Conservation (phyloP, 2,797 vertebrate species). For the Manis pentadactyla region DNA sequence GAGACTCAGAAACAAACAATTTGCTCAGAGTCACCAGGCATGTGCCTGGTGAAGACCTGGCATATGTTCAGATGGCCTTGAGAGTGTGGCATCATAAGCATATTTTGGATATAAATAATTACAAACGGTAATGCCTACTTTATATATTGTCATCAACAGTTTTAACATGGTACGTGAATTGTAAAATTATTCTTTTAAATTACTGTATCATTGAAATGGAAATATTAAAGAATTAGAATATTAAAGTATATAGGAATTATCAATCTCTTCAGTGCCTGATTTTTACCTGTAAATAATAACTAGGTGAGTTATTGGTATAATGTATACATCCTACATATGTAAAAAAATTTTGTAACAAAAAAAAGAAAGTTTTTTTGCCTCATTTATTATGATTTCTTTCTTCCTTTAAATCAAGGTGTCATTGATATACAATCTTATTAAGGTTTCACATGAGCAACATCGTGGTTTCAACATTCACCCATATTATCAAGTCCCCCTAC, state of each 20-base stretch:
- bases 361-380: background rate
- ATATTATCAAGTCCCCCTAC: no score
- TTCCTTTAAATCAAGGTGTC: no score
- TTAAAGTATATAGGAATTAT: background rate
- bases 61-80: background rate
- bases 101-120: background rate
- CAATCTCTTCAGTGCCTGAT: background rate
- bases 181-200: conserved; percentile 1
- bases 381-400: no score
- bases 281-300: conserved; percentile 18
- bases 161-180: background rate
- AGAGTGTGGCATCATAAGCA: background rate
- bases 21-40: background rate
- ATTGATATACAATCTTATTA: no score
- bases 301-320: background rate
- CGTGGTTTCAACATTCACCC: no score
- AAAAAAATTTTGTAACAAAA: conserved; percentile 5
- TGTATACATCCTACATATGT: background rate
- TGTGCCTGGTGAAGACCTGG: background rate
- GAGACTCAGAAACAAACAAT: background rate
- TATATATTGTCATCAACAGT: background rate
- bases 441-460: no score
- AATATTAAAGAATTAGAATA: background rate
- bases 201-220: background rate
- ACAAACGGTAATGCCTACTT: background rate